phyloP scores from a whole-genome alignment of 2,888 invertebrate genomes.

The Ceramica pisi region DNA sequence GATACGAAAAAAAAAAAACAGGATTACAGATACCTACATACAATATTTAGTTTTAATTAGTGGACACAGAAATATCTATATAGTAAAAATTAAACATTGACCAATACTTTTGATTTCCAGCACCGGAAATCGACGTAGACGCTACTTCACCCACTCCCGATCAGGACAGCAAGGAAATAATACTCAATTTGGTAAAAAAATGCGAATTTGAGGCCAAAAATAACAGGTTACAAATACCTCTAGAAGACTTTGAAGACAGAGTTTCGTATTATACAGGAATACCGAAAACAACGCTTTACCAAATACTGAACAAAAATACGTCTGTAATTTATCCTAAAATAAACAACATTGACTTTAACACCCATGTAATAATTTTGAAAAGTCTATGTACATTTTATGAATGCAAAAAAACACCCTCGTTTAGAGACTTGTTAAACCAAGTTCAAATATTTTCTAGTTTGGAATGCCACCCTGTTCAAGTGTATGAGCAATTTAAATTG shows the following conservation, averaged over 20 bases:
- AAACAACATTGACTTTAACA: constrained; percentile 56
- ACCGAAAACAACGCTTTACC: constrained; percentile 44
- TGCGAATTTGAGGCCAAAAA: constrained; percentile 68
- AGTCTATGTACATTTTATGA: constrained; percentile 58
- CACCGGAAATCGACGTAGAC: constrained; percentile 22
- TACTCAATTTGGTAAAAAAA: constrained; percentile 63
- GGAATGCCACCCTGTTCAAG: not conserved
- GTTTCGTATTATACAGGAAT: constrained; percentile 70
- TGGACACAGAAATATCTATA: not conserved
- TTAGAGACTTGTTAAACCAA: constrained; percentile 49
- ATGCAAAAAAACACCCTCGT: constrained; percentile 41
- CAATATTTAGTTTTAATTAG: no score
- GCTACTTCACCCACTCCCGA: not conserved
- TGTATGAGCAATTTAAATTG: constrained; percentile 39
- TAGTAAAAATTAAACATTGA: constrained; percentile 13
- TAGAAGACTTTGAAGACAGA: constrained; percentile 67
- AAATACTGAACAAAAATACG: constrained; percentile 36
- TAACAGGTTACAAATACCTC: constrained; percentile 59
- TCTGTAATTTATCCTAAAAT: constrained; percentile 17
- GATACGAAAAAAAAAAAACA: not conserved
- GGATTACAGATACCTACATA: no score
- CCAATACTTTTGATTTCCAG: constrained; percentile 29
- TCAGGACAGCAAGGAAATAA: constrained; percentile 17
- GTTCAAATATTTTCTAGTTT: not conserved
- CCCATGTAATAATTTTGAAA: constrained; percentile 63